Percentiles rank a stretch among this genome's conserved stretches.
phyloP scores from a whole-genome alignment of 1,140 invertebrate species.

The Eriosoma lanigerum region DNA sequence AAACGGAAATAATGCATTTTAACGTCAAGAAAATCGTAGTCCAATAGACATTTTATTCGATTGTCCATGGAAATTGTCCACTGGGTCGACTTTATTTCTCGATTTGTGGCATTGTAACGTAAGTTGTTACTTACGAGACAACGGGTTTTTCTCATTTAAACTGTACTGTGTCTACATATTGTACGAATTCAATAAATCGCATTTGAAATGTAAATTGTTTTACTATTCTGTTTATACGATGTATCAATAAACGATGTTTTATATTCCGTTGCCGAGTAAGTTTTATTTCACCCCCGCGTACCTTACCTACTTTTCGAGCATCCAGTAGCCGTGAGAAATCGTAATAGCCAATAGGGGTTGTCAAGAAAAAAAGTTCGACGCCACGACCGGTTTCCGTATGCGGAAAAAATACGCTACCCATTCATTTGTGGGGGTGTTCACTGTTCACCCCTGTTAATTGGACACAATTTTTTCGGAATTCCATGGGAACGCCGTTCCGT shows the following conservation, averaged over 20 bases:
- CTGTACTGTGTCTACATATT: no score
- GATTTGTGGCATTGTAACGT: no score
- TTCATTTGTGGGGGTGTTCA: background rate
- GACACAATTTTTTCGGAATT: slow-evolving; percentile 39
- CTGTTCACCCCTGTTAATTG: background rate
- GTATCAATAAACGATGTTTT: background rate
- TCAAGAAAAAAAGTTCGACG: slow-evolving; percentile 23
- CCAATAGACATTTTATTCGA: no score
- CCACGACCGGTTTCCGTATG: background rate
- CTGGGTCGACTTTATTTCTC: no score
- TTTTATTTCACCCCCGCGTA: background rate
- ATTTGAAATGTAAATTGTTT: no score
- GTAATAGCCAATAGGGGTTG: background rate
- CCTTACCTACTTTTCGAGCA: background rate
- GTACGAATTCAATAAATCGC: no score
- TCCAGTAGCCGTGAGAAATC: background rate
- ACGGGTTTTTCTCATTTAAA: no score
- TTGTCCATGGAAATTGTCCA: no score
- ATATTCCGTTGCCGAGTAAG: background rate
- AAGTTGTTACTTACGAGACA: no score
- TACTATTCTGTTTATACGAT: no score
- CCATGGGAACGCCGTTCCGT: slow-evolving; percentile 19
- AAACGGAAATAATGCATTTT: background rate
- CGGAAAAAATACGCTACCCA: slow-evolving; percentile 8
- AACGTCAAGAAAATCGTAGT: background rate